Evolutionary conservation across 2,113 vertebrate species (phyloP), one percentile per base, ranked within the genome.

Genomic region (Corythornis cristatus): DNA sequence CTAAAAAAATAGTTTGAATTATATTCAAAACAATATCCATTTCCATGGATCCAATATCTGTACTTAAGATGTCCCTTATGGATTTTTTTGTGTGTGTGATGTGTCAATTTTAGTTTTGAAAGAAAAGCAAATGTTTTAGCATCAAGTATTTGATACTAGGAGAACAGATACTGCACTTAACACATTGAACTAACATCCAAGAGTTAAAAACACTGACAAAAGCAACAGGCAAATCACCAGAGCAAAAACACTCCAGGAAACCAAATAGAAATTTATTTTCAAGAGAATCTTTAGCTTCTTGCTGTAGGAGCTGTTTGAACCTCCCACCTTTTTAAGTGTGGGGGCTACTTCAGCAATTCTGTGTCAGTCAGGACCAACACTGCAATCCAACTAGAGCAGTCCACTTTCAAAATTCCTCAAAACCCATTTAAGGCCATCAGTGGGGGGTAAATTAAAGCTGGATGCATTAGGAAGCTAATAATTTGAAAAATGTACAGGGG

Each of bases 401-500:
- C 83, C 86, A 96, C 93, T 97, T 96, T 94, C 85, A 94, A 96
- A 97, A 96, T 96, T 97, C 97, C 97, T 96, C 77, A 97, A 98
- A 98, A 96, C 67, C 90, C 91, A 97, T 97, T 97, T 97, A 96
- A 96, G 83, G 62, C 77, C 96, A 93, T 72, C 96, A 61, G 93
- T 93, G 95, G 98, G 98, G 94, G 95, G 97, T 96, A 98, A 97
- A 98, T 98, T 97, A 98, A 98, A 98, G 95, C 93, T 87, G 78
- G 96, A 96, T 95, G 97, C 96, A 97, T 96, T 96, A 94, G 95
- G 96, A 97, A 97, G 95, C 95, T 97, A 98, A 96, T 97, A 96
- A 98, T 97, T 96, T 97, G 91, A 97, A 98, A 98, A 98, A 97
- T 96, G 96, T 96, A 97, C 92, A 96, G 81, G 93, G 86, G 90